Conservation (phyloP, 2,888 invertebrate genomes). For the Ophraella communa region DNA sequence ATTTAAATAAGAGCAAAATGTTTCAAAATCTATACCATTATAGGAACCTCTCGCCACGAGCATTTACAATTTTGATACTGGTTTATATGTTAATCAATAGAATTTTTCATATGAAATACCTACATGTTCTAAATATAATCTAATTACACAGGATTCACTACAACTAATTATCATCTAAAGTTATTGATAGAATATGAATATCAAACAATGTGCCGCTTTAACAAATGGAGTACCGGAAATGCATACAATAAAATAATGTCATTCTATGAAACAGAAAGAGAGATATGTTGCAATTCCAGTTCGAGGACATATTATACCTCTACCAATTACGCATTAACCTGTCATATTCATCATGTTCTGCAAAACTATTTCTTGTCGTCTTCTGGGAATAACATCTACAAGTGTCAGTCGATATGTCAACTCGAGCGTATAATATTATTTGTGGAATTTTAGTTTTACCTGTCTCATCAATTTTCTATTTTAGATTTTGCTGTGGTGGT, state of each 20-base stretch:
- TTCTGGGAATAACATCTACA: slow-evolving; percentile 11
- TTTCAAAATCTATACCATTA: too few species aligned
- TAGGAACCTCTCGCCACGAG: too few species aligned
- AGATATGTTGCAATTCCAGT: slow-evolving; percentile 5
- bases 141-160: too few species aligned
- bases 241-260: background rate
- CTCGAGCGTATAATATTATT: slow-evolving; percentile 16
- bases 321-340: slow-evolving; percentile 18
- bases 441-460: slow-evolving; percentile 15
- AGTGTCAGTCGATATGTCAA: slow-evolving; percentile 17
- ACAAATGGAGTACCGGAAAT: background rate
- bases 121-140: too few species aligned
- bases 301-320: slow-evolving; percentile 12
- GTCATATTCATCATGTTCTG: slow-evolving; percentile 25
- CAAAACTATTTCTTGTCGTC: slow-evolving; percentile 13
- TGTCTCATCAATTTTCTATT: slow-evolving; percentile 16
- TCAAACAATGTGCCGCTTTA: background rate
- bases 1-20: too few species aligned
- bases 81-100: too few species aligned
- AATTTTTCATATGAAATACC: too few species aligned
- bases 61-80: too few species aligned
- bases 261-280: background rate
- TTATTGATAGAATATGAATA: too few species aligned
- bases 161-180: too few species aligned
- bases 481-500: slow-evolving; percentile 13